Conservation (phyloP, 2,888 invertebrate species). For the Syrphus vitripennis region DNA sequence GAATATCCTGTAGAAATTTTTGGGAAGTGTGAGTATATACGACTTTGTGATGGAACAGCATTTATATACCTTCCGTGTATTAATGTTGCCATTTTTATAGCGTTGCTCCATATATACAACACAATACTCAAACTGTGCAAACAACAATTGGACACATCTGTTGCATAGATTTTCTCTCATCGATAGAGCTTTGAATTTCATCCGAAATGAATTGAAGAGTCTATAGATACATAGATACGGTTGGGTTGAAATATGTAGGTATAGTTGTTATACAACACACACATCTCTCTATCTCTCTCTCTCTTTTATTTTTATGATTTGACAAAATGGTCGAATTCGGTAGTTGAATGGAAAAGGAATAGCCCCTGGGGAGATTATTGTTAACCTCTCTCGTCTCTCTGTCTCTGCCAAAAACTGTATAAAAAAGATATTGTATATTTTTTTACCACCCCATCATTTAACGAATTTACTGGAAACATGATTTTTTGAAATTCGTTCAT, state of each 20-base stretch:
- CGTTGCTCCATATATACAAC: neutral
- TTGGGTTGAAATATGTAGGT: neutral
- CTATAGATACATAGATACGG: no score
- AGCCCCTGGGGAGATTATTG: neutral
- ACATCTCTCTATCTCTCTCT: neutral
- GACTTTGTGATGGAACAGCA: neutral
- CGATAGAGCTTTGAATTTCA: conserved; percentile 1
- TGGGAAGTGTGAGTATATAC: neutral
- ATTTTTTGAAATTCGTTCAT: neutral
- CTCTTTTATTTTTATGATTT: conserved; percentile 6
- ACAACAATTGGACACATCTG: conserved; percentile 48
- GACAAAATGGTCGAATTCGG: neutral
- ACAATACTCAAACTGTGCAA: neutral
- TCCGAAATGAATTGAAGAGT: conserved; percentile 22
- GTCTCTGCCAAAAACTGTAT: neutral
- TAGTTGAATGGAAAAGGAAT: neutral
- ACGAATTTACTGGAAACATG: neutral
- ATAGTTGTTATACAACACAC: no score
- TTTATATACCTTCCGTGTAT: neutral
- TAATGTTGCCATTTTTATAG: conserved; percentile 4
- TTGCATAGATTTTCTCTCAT: conserved; percentile 27
- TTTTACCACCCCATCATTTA: neutral
- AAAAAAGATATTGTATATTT: neutral
- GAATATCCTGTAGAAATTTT: conserved; percentile 14
- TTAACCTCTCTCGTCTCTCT: no score